These are phyloP conservation scores for Amorpha juglandis DNA, from an alignment of 2,888 invertebrate species.

Conservation along the genomic window DNA sequence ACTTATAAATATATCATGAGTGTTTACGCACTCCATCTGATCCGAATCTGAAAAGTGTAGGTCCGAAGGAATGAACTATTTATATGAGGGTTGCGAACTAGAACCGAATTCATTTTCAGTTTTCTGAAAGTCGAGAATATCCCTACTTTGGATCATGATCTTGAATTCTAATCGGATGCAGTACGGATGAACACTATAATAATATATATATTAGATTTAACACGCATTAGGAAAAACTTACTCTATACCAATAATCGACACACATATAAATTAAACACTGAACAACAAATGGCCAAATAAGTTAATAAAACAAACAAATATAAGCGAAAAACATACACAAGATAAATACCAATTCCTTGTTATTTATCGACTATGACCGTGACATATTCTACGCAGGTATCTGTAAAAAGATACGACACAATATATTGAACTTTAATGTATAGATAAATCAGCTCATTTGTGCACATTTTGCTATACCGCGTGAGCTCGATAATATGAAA, in stretches of 20 bases:
- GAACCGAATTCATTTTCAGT: no score
- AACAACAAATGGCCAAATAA: conserved; percentile 72
- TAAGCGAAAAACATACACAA: conserved; percentile 68
- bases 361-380: conserved; percentile 30
- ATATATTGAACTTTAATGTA: neutral
- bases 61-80: no score
- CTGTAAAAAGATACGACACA: conserved; percentile 5
- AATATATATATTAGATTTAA: conserved; percentile 39
- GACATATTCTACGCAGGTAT: conserved; percentile 24
- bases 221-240: conserved; percentile 57
- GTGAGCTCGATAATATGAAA: no score
- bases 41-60: no score
- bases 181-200: no score
- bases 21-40: no score
- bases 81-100: no score
- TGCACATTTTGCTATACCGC: no score
- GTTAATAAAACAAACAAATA: conserved; percentile 72
- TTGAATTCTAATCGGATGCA: no score
- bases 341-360: conserved; percentile 50
- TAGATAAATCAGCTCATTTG: no score
- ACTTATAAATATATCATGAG: conserved; percentile 21
- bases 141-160: no score
- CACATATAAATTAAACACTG: conserved; percentile 67
- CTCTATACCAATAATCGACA: conserved; percentile 59
- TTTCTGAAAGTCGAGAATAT: no score